Evolutionary conservation across 1,140 invertebrate genomes (phyloP), one percentile per base, ranked within the genome.

Genomic region (Gerris buenoi): DNA sequence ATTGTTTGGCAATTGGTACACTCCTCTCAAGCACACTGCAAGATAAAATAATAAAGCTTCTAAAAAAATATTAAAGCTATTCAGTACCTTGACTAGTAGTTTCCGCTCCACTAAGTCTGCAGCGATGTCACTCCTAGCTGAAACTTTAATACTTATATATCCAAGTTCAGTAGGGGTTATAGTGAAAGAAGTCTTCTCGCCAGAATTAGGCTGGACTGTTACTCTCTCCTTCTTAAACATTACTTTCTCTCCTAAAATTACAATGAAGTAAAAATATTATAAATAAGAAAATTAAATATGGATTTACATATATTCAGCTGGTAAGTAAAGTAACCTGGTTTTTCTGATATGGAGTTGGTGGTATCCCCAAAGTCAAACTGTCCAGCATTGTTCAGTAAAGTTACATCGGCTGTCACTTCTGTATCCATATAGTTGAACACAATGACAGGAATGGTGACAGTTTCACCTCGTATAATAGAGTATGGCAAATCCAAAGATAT

Each of bases 361-460:
- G n/a, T n/a, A n/a, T n/a, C n/a, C n/a, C n/a, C n/a, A n/a, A 95
- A 96, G 70, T 90, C 86, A 79, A 94, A 95, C 67, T 86, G 85
- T 62, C 86, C 85, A 0, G 82, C 80, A 75, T 95, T 95, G 72
- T 93, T 88, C 65, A 97, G 79, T 46, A 46, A 46, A 0, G 88
- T 89, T 0, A 97, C 85, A 72, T 92, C 88, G 1, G 89, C 89
- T 14, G 80, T 81, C 0, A 93, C 78, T 72, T 93, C 88, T 58
- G 85, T 85, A 15, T 86, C 83, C 74, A 92, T 80, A 72, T 97
- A 94, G 78, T 97, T 99, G 77, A 93, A 93, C 2, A 99, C 86
- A 25, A 95, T 86, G 22, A 93, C 88, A 66, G 97, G 88, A 66
- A 97, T 82, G 0, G 90, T 88, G 59, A 98, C 81, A 25, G 90